These are phyloP conservation scores for Peromyscus eremicus DNA, from an alignment of 2,797 vertebrate genomes.

Conservation along the genomic window DNA sequence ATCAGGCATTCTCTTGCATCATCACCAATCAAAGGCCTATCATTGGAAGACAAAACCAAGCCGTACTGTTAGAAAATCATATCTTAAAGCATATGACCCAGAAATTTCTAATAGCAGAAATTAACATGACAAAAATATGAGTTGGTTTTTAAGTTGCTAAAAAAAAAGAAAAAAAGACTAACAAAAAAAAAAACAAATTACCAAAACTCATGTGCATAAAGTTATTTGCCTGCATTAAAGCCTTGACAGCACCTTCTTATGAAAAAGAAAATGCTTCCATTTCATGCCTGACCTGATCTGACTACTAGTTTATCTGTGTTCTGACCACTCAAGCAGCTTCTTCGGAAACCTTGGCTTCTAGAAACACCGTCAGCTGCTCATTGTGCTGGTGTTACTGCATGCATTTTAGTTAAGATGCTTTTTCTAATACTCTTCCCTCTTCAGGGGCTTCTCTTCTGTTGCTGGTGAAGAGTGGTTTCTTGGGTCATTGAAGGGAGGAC, in stretches of 20 bases:
- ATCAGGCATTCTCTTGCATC: not conserved
- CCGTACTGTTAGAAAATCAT: conserved; percentile 9
- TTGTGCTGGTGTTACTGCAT: not conserved
- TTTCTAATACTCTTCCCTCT: not conserved
- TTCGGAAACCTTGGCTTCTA: not conserved
- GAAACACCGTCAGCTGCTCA: not conserved
- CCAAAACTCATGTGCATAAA: not conserved
- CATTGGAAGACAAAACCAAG: conserved; percentile 6
- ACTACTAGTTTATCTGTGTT: not conserved
- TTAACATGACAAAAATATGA: not conserved
- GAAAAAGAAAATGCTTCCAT: not conserved
- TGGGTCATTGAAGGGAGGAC: not conserved
- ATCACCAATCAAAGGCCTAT: conserved; percentile 47
- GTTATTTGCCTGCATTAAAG: not conserved
- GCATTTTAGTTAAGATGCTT: not conserved
- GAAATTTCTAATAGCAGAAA: conserved; percentile 19
- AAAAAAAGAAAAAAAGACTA: not conserved
- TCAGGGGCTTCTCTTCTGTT: not conserved
- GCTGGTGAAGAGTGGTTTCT: not conserved
- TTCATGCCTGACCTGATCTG: not conserved
- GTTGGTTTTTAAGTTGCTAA: not conserved
- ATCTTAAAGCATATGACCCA: conserved; percentile 10
- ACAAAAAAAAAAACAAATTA: not conserved
- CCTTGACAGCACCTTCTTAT: not conserved
- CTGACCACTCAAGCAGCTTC: not conserved